phyloP scores from a whole-genome alignment of 2,888 invertebrate species.

The Eristalinus sepulchralis region DNA sequence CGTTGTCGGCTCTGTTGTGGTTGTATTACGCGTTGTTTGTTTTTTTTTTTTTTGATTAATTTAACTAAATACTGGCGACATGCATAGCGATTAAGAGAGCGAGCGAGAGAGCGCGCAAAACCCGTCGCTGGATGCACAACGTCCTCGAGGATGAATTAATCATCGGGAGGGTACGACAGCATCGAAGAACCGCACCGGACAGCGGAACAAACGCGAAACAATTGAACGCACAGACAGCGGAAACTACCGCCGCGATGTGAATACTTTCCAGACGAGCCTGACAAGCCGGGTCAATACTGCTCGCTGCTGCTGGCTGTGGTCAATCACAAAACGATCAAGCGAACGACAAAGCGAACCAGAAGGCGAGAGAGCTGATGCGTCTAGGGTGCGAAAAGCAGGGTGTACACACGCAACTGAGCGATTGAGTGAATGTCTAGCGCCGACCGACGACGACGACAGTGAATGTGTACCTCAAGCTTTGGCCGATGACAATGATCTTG shows the following conservation, averaged over 20 bases:
- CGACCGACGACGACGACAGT: neutral
- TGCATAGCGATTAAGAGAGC: conserved; percentile 35
- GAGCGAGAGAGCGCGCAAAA: conserved; percentile 1
- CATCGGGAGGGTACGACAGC: conserved; percentile 10
- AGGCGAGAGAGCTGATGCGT: conserved; percentile 6
- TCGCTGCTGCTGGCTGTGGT: conserved; percentile 39
- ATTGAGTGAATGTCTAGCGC: conserved; percentile 56
- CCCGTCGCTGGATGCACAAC: conserved; percentile 11
- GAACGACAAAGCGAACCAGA: neutral
- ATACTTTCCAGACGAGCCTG: conserved; percentile 24
- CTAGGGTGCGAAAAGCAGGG: neutral
- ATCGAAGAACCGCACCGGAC: conserved; percentile 14
- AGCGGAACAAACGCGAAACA: conserved; percentile 64
- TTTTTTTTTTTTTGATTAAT: conserved; percentile 54
- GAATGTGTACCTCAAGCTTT: conserved; percentile 29
- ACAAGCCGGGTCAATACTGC: conserved; percentile 12
- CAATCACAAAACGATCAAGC: conserved; percentile 18
- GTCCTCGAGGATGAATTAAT: conserved; percentile 47
- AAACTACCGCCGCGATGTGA: conserved; percentile 38
- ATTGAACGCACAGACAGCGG: conserved; percentile 56
- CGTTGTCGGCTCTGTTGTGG: neutral
- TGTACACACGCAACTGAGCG: conserved; percentile 41
- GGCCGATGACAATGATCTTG: conserved; percentile 49
- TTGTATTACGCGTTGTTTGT: neutral
- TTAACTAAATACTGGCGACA: conserved; percentile 53